Evolutionary conservation across 2,113 vertebrate genomes (phyloP).

Genomic region (Telmatochromis sp.): DNA sequence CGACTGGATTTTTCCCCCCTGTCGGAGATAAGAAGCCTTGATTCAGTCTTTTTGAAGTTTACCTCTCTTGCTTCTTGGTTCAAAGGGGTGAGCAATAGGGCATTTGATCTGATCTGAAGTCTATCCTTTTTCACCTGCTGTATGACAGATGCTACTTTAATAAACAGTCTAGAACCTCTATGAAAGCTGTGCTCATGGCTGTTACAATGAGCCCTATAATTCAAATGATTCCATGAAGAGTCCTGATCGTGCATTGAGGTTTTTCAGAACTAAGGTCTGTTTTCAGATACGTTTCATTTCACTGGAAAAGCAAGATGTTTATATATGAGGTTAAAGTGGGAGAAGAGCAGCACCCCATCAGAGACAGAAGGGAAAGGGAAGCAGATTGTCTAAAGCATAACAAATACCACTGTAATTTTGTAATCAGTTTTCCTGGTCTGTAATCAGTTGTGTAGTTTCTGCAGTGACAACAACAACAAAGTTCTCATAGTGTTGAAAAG

Average conservation of each 20-base stretch:
- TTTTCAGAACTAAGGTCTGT: background rate
- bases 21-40: background rate
- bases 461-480: background rate
- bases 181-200: background rate
- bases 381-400: background rate
- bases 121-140: background rate
- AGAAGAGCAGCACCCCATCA: background rate
- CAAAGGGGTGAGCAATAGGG: accelerated
- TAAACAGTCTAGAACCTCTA: background rate
- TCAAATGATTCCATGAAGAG: background rate
- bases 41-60: background rate
- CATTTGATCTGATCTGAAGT: background rate
- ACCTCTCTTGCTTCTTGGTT: background rate
- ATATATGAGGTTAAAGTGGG: background rate
- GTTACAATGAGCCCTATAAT: background rate
- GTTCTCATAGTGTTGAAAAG: background rate
- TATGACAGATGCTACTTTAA: background rate
- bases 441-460: background rate
- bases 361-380: background rate
- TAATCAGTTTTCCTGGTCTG: background rate
- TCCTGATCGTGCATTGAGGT: background rate
- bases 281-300: background rate
- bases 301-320: background rate
- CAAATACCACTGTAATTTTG: background rate
- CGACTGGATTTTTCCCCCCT: background rate